Percentiles rank a stretch among this genome's conserved stretches.
Evolutionary conservation across 2,113 vertebrate genomes (phyloP).

Genomic region (Alethe castanea): DNA sequence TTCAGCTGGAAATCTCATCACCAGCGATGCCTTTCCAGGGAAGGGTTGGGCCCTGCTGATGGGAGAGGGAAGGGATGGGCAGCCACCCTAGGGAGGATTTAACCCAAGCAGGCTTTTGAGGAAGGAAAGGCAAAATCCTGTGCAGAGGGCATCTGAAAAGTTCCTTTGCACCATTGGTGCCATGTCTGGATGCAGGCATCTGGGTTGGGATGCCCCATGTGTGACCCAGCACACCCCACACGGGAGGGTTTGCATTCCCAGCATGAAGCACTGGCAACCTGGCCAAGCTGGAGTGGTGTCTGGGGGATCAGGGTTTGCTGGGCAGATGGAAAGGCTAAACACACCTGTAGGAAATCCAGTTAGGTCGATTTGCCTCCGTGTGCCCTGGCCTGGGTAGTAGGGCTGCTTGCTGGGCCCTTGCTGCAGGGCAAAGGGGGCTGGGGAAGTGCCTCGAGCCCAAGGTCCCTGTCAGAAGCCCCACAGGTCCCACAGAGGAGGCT

Average conservation of each 20-base stretch:
- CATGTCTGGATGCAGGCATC: not conserved
- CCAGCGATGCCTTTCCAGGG: not conserved
- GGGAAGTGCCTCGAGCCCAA: not conserved
- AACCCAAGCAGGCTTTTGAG: not conserved
- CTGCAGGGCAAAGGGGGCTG: not conserved
- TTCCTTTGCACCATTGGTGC: not conserved
- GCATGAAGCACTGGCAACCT: not conserved
- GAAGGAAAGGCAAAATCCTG: not conserved
- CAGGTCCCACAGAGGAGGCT: not conserved
- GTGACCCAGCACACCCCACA: not conserved
- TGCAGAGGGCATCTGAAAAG: not conserved
- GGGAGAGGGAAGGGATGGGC: not conserved
- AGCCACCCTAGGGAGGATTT: not conserved
- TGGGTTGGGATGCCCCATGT: not conserved
- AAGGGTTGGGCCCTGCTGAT: not conserved
- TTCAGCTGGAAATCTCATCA: slow-evolving; percentile 1
- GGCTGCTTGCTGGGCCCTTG: not conserved
- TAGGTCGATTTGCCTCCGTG: rapidly evolving
- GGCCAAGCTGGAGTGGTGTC: not conserved
- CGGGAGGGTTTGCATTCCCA: not conserved
- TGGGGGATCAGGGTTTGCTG: not conserved
- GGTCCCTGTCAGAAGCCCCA: not conserved
- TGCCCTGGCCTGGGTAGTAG: not conserved
- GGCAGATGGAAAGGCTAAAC: not conserved
- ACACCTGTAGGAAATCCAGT: not conserved